Evolutionary conservation across 2,888 invertebrate genomes (phyloP), one percentile per base, ranked within the genome.

Genomic region (Monoplex corrugatus): DNA sequence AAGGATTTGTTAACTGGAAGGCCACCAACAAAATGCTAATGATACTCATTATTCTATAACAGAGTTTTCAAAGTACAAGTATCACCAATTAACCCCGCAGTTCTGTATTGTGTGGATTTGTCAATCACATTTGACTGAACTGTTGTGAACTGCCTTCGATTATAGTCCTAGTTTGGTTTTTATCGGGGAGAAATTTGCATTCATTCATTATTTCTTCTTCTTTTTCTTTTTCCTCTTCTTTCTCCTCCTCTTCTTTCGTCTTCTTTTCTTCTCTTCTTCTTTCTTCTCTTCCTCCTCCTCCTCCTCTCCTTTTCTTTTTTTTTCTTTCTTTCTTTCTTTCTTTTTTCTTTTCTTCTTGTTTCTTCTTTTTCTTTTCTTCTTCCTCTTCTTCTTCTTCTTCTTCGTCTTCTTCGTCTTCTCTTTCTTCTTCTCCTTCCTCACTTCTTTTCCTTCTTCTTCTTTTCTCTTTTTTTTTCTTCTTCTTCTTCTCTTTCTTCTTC

Each of bases 241-340:
- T 38, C 38, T 13, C 16, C 35, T 35, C 38, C 35, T 38, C 35
- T 35, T 38, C 38, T n/a, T 75, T 35, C 63, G 32, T 19, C 63
- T 63, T 23, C n/a, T 44, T 87, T 6, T 75, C 75, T 72, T 28
- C 43, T 44, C 40, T 5, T 75, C 43, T 72, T 44, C 75, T 32
- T 50, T 57, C 50, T 32, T 85, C 57, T 50, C 87, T 87, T 44
- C 43, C 44, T 87, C 75, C 75, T 44, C 43, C 75, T 87, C 87
- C 75, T 44, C 43, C 75, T 75, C 75, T 87, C 75, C 40, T 44
- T 87, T 75, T 87, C 78, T 87, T 75, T 87, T 32, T 10, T n/a
- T 87, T 44, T 75, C 44, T 43, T 32, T 75, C 45, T 75, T 32
- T 32, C 32, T 87, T 32, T 75, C 35, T 35, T 28, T 75, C 35